Percentiles rank a stretch among this genome's conserved stretches.
Evolutionary conservation across 2,797 vertebrate genomes (phyloP).

Genomic region (Aulostomus chinensis): DNA sequence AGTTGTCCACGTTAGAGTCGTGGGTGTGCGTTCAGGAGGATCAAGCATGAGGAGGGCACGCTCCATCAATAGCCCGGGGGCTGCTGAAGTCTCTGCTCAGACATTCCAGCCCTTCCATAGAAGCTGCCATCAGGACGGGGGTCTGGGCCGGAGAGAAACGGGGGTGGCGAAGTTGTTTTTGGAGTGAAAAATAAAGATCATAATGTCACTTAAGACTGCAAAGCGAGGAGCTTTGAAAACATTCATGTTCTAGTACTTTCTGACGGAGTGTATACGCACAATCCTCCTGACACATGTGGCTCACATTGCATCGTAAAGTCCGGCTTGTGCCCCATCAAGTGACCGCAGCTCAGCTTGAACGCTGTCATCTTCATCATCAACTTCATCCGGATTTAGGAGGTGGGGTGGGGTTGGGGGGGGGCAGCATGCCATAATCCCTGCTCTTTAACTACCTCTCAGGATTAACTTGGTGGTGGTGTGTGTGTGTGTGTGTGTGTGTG

Average conservation of each 20-base stretch:
- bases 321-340: conserved; percentile 6
- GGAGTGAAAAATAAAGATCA: not conserved
- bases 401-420: conserved; percentile 5
- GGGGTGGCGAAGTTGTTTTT: not conserved
- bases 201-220: too few relatives aligned
- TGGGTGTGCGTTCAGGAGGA: conserved; percentile 3
- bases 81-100: conserved; percentile 28
- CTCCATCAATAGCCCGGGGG: conserved; percentile 10
- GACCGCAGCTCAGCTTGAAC: conserved; percentile 14
- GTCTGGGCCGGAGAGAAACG: too few relatives aligned
- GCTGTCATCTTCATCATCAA: conserved; percentile 48
- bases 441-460: conserved; percentile 52
- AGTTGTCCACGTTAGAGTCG: not conserved
- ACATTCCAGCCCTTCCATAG: conserved; percentile 54
- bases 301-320: not conserved
- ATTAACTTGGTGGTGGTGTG: conserved; percentile 39
- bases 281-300: not conserved
- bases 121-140: conserved; percentile 6
- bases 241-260: too few relatives aligned
- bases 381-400: conserved; percentile 33
- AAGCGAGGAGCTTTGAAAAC: too few relatives aligned
- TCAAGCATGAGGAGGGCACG: conserved; percentile 3
- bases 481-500: too few relatives aligned
- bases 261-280: not conserved
- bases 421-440: conserved; percentile 51